Base-by-base conservation (phyloP, 2,888 invertebrate genomes). In the Loripinus fragilis region DNA sequence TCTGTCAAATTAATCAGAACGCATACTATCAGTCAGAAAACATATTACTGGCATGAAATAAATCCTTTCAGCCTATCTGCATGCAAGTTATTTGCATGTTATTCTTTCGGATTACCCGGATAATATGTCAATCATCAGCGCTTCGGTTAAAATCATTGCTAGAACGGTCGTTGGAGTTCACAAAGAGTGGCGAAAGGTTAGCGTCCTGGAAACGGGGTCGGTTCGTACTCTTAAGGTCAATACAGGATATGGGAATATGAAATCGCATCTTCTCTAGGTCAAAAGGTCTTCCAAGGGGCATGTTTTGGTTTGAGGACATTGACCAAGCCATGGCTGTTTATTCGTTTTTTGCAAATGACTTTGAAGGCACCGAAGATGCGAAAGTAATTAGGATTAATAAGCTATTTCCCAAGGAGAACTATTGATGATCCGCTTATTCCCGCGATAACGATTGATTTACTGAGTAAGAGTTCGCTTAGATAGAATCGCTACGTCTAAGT, bases 31-130 rank as follows among this genome's bases (percentile, higher is more conserved):
- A 28, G 55, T 55, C 55, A 55, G 30, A n/a, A n/a, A n/a, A n/a
- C 38, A 38, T 38, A 38, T 38, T 38, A 5, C 38, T 12, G 12
- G 30, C 60, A 33, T 17, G 33, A 60, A 33, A 28, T 33, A 33
- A 60, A 60, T 60, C 60, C 60, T 17, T 28, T 55, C 55, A 55
- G 28, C 28, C n/a, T 12, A 28, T 55, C 17, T 33, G 60, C 60
- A 17, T 60, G 60, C 60, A 60, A 60, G 60, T 8, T 60, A 60
- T 60, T 60, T 60, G 60, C 60, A 60, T 60, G 60, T 60, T 60
- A 60, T 30, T 60, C 60, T 60, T 60, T 30, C 3, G 60, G 28
- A 60, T 60, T n/a, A 60, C 23, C 28, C 15, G 60, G 60, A 60
- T 33, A 28, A 60, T 7, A 33, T 60, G 60, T 60, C 60, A 60